Evolutionary conservation across 2,888 invertebrate species (phyloP).

Genomic region (Drosophila atroscutellata): DNA sequence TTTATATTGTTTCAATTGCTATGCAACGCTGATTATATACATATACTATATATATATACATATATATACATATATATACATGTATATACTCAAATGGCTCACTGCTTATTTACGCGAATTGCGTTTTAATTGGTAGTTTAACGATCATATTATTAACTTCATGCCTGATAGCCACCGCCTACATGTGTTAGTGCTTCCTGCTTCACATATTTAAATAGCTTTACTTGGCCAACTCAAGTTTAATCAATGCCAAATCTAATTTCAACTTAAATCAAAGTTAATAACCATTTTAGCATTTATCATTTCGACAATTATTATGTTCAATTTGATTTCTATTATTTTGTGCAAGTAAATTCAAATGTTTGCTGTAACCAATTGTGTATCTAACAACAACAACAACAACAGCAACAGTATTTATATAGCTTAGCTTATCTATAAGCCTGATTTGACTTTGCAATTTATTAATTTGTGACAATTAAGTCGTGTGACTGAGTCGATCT

Average conservation of each 20-base stretch:
- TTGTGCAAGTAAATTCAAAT: neutral
- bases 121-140: neutral
- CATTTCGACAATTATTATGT: neutral
- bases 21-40: constrained; percentile 11
- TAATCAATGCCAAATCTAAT: neutral
- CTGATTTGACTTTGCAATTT: neutral
- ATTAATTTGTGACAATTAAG: neutral
- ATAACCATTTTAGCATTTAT: neutral
- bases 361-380: neutral
- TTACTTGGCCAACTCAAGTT: neutral
- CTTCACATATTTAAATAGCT: neutral
- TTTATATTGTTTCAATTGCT: constrained; percentile 14
- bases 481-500: neutral
- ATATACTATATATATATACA: neutral
- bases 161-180: neutral
- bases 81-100: neutral
- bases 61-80: neutral
- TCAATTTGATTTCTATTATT: neutral
- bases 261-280: neutral
- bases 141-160: neutral
- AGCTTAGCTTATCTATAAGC: neutral
- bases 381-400: neutral
- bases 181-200: neutral
- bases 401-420: neutral
- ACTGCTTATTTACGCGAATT: neutral